Conservation (phyloP, 1,140 invertebrate genomes). For the Orussus abietinus region DNA sequence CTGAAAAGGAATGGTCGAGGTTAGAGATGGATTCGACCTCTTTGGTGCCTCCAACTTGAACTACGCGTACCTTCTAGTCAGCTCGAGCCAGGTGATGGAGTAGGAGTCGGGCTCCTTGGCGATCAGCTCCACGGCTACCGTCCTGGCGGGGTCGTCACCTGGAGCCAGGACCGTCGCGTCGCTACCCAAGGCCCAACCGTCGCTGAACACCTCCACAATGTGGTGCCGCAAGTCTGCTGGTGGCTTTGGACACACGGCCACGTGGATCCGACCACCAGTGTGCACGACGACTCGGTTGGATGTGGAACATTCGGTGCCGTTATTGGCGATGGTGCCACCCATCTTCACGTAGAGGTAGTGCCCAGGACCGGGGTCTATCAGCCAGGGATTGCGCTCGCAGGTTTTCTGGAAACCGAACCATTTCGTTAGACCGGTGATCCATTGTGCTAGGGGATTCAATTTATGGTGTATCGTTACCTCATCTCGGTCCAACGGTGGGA, state of each 20-base stretch:
- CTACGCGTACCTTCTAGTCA: constrained; percentile 60
- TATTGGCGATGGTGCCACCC: constrained; percentile 60
- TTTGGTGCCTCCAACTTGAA: constrained; percentile 1
- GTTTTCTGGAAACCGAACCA: constrained; percentile 63
- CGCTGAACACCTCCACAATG: constrained; percentile 76
- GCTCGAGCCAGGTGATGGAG: constrained; percentile 78
- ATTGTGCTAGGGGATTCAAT: too few relatives aligned
- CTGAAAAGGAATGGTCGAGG: constrained; percentile 28
- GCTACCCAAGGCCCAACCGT: constrained; percentile 68
- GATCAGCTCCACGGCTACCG: constrained; percentile 73
- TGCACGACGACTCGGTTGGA: constrained; percentile 70
- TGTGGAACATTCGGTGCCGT: constrained; percentile 60
- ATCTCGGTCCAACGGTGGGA: constrained; percentile 57
- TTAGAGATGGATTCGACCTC: not conserved
- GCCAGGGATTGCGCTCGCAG: constrained; percentile 72
- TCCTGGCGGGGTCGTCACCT: constrained; percentile 60
- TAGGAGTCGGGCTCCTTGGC: constrained; percentile 70
- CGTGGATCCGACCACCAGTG: constrained; percentile 60
- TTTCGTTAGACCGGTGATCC: too few relatives aligned
- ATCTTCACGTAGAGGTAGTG: constrained; percentile 70
- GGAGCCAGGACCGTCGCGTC: constrained; percentile 58
- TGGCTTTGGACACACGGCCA: constrained; percentile 69
- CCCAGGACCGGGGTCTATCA: constrained; percentile 70
- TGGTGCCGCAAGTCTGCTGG: constrained; percentile 55
- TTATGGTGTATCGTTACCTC: constrained; percentile 57